Percentiles rank a stretch among this genome's conserved stretches.
phyloP scores from a whole-genome alignment of 2,888 invertebrate species.

The Sericinus montela region DNA sequence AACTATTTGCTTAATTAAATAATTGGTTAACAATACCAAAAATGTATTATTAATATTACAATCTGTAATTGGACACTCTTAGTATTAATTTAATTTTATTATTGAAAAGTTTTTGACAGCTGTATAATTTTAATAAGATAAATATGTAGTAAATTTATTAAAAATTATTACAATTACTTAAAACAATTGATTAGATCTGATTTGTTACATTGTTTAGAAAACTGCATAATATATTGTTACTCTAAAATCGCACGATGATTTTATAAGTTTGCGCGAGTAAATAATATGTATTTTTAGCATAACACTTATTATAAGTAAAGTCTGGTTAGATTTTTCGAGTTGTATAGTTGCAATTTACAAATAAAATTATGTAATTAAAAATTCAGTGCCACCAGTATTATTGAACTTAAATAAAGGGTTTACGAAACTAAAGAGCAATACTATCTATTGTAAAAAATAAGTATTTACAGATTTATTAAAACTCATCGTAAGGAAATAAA shows the following conservation, averaged over 20 bases:
- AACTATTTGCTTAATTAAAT: no score
- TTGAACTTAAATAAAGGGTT: constrained; percentile 13
- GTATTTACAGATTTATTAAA: constrained; percentile 14
- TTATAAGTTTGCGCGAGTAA: neutral
- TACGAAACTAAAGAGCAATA: constrained; percentile 19
- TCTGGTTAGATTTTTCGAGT: no score
- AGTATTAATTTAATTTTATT: no score
- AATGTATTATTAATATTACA: no score
- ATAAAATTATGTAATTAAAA: constrained; percentile 6
- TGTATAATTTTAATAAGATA: no score
- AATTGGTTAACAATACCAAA: no score
- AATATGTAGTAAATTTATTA: no score
- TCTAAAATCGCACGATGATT: neutral
- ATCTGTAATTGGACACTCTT: no score
- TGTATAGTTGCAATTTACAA: neutral
- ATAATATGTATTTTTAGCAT: no score
- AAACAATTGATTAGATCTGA: constrained; percentile 10
- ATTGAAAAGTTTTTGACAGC: no score
- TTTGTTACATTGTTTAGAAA: neutral
- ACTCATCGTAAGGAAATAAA: constrained; percentile 1
- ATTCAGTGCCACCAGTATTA: constrained; percentile 17
- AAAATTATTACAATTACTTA: no score
- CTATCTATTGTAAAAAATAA: constrained; percentile 3
- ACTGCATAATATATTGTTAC: constrained; percentile 1
- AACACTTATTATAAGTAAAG: no score